phyloP scores from a whole-genome alignment of 2,797 vertebrate genomes.

The Clamator glandarius region DNA sequence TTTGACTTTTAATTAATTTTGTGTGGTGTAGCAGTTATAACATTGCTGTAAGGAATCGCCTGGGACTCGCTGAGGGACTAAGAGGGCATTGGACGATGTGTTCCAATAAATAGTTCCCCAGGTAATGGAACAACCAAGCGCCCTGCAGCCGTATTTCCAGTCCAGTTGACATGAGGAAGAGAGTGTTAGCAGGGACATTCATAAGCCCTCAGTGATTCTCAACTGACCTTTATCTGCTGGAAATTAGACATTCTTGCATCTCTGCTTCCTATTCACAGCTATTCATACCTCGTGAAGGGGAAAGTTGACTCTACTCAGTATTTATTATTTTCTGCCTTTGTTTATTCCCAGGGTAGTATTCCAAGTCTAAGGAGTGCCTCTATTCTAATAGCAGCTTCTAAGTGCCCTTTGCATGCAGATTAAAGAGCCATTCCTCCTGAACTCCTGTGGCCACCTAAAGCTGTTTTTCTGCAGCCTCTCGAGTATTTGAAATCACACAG shows the following conservation, averaged over 20 bases:
- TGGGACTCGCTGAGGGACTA: background rate
- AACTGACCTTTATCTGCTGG: background rate
- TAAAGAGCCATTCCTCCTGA: background rate
- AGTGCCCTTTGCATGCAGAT: background rate
- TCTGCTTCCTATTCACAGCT: background rate
- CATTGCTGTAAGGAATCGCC: background rate
- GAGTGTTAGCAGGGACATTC: background rate
- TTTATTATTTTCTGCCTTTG: background rate
- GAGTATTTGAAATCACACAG: background rate
- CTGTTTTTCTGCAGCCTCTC: background rate
- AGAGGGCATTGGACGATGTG: background rate
- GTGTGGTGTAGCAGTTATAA: background rate
- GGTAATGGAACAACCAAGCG: background rate
- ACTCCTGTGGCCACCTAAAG: background rate
- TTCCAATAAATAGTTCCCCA: background rate
- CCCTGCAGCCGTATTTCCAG: background rate
- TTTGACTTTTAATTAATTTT: constrained; percentile 36
- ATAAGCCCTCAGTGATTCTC: background rate
- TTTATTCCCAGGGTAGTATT: background rate
- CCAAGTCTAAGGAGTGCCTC: background rate
- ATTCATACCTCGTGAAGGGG: background rate
- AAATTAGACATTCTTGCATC: background rate
- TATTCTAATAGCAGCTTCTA: background rate
- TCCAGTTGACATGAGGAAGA: background rate
- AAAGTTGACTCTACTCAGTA: background rate